A percentile compares a stretch with the other conserved stretches of the same genome.
Conservation (phyloP, 2,797 vertebrate species). For the Coendou prehensilis region DNA sequence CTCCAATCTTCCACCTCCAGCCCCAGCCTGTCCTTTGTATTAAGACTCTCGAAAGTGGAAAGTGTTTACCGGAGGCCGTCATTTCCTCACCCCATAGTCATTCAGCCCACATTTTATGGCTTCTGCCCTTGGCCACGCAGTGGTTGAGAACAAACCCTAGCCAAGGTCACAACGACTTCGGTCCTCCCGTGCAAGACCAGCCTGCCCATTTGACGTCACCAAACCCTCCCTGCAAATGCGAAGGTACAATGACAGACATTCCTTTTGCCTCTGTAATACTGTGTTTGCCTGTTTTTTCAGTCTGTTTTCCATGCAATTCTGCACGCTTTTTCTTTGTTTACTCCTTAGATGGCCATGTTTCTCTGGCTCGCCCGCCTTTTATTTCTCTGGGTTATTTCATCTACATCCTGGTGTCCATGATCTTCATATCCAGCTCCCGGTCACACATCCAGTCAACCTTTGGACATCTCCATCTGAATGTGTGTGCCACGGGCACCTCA, state of each 20-base stretch:
- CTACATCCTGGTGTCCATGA: accelerated
- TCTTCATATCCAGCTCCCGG: neutral
- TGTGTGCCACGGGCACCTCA: accelerated
- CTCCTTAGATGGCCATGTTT: neutral
- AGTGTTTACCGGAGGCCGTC: too few species aligned
- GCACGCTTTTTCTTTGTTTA: neutral
- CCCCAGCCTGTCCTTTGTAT: neutral
- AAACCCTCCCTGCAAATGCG: accelerated
- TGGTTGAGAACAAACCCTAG: neutral
- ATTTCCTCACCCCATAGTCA: neutral
- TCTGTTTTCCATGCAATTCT: neutral
- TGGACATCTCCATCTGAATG: neutral
- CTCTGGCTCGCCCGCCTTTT: neutral
- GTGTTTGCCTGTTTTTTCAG: neutral
- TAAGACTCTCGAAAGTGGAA: neutral
- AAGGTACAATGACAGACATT: accelerated
- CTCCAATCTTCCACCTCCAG: neutral
- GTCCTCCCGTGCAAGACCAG: neutral
- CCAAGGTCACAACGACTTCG: neutral
- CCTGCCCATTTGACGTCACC: accelerated
- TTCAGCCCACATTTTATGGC: neutral
- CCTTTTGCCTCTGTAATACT: neutral
- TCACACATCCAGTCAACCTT: neutral
- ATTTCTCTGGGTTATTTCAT: neutral
- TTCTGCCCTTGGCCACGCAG: neutral